phyloP scores from a whole-genome alignment of 2,113 vertebrate species.

The Triplophysa siluroides region DNA sequence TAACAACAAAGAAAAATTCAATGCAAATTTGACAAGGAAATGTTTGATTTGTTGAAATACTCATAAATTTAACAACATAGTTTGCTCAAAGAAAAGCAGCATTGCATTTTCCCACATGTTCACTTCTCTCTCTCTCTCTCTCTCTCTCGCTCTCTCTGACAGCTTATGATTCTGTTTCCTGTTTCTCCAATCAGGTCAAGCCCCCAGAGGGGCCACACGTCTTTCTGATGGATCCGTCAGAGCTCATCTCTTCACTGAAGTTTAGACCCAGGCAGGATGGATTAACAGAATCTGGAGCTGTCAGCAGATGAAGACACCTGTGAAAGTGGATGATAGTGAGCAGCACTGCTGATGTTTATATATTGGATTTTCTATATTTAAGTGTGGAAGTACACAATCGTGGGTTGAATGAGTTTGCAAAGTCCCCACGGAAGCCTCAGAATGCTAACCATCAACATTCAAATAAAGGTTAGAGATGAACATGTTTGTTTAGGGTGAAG shows the following conservation, averaged over 20 bases:
- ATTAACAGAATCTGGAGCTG: not conserved
- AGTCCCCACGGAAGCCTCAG: no score
- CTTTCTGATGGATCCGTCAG: slow-evolving; percentile 64
- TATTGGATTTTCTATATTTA: not conserved
- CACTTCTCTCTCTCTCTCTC: not conserved
- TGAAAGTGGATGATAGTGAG: not conserved
- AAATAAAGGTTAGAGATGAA: no score
- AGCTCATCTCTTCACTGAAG: slow-evolving; percentile 60
- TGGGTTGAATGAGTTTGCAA: no score
- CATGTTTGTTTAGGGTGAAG: no score
- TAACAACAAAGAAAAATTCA: no score
- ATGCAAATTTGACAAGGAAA: no score
- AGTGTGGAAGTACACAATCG: no score
- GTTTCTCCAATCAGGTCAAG: slow-evolving; percentile 58
- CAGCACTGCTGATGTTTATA: not conserved
- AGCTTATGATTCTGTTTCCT: slow-evolving; percentile 53
- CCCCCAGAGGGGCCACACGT: slow-evolving; percentile 59
- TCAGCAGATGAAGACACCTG: not conserved
- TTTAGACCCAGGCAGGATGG: slow-evolving; percentile 35
- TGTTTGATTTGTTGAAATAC: no score
- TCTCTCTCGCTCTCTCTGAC: slow-evolving; percentile 12
- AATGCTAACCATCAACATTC: no score
- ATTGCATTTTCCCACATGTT: slow-evolving; percentile 6
- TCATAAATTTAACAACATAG: no score
- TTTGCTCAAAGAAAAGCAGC: not conserved